Evolutionary conservation across 2,888 invertebrate genomes (phyloP), one percentile per base, ranked within the genome.

Genomic region (Bombylius discolor): DNA sequence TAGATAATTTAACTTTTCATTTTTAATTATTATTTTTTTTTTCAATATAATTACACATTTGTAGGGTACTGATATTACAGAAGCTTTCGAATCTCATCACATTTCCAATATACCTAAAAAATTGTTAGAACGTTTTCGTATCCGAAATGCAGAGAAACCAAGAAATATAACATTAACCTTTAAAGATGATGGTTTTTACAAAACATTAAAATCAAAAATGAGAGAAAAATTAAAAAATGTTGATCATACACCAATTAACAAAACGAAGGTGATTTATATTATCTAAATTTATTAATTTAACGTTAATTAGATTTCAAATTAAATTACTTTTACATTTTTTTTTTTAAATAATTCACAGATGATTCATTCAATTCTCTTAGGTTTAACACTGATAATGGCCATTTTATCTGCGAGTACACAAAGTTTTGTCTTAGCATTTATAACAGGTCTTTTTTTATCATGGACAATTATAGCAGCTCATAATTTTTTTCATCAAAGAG

Each of bases 51-150:
- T 13, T 45, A 5, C 39, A n/a, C 45, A 44, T 52, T 45, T 4
- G 39, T 45, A 83, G 79, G 89, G 87, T 0, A 85, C 83, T 2
- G 89, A 90, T 64, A 86, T 89, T 57, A 89, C 89, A 0, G 89
- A 89, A 74, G 81, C 83, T 7, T 89, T 88, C 64, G 86, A 88
- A 76, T 71, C 78, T 0, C 85, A 88, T 68, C 89, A 90, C 68
- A 65, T 88, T 47, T 77, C 79, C 6, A 71, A 73, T 3, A 71
- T 73, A 2, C 80, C 84, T 0, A 78, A 80, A 63, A 77, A 77
- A 61, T 65, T 85, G 55, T 70, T 89, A 6, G 73, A 76, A 12
- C 85, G 84, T 64, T 89, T 79, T 66, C 84, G 79, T 67, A 77
- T 86, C 0, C 76, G 80, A 33, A 78, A 84, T 51, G 85, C 87